These are phyloP conservation scores for Solea solea DNA, from an alignment of 2,113 vertebrate species.

Conservation along the genomic window DNA sequence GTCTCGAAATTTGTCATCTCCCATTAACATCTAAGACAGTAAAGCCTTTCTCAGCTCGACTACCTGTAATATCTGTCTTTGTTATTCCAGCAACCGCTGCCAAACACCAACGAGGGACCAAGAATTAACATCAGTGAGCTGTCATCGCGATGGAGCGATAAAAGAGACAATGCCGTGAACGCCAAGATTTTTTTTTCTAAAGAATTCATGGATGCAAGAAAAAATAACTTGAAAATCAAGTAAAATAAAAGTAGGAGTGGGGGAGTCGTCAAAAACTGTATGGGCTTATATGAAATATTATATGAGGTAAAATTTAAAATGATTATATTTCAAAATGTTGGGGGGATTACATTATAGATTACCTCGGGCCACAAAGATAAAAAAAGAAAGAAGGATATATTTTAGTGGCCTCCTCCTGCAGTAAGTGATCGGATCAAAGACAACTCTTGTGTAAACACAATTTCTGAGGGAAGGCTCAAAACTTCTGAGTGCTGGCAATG, in stretches of 20 bases:
- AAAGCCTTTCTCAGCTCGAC: conserved; percentile 54
- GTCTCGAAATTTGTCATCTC: conserved; percentile 39
- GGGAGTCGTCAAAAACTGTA: too few species aligned
- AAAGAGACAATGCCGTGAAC: conserved; percentile 41
- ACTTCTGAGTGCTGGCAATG: conserved; percentile 53
- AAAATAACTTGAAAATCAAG: too few species aligned
- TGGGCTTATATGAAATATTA: too few species aligned
- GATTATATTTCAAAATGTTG: too few species aligned
- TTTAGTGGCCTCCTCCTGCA: conserved; percentile 41
- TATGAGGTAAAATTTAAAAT: too few species aligned
- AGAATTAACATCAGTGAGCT: conserved; percentile 58
- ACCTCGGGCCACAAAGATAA: too few species aligned
- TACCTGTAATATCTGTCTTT: conserved; percentile 44
- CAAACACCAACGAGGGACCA: conserved; percentile 52
- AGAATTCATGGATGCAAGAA: too few species aligned
- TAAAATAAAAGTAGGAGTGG: too few species aligned
- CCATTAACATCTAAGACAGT: conserved; percentile 46
- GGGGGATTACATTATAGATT: too few species aligned
- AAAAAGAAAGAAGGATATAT: too few species aligned
- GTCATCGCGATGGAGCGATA: conserved; percentile 56
- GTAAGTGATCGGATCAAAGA: conserved; percentile 64
- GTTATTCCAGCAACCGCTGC: conserved; percentile 56
- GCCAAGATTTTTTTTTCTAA: background rate
- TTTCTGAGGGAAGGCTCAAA: conserved; percentile 66
- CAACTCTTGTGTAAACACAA: conserved; percentile 68